Conservation (phyloP, 2,797 vertebrate species). For the Nasua narica region DNA sequence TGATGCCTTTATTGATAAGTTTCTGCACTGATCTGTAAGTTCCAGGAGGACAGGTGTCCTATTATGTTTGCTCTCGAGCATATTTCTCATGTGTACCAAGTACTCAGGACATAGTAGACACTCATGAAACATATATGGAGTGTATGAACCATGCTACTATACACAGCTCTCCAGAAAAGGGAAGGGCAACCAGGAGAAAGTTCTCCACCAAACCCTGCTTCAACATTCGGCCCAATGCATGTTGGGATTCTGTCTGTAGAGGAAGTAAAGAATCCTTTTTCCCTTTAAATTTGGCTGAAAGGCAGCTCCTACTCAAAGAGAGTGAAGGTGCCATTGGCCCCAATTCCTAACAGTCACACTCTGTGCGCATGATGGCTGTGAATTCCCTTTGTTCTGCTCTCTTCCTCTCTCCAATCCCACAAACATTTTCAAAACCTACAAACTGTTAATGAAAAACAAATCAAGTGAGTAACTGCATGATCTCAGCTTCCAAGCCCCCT, state of each 20-base stretch:
- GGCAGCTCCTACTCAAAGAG: not conserved
- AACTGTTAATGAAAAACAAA: constrained; percentile 78
- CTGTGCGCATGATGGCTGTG: not conserved
- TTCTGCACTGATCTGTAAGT: not conserved
- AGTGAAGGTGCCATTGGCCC: not conserved
- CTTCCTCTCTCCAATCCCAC: constrained; percentile 60
- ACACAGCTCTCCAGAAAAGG: not conserved
- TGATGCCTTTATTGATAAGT: not conserved
- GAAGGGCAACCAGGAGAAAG: not conserved
- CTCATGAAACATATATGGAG: not conserved
- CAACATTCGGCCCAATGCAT: not conserved
- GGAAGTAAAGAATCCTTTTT: not conserved
- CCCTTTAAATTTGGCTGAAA: not conserved
- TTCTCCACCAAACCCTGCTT: not conserved
- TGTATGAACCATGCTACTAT: fast-evolving
- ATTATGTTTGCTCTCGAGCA: not conserved
- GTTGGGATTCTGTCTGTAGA: no score
- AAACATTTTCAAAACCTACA: constrained; percentile 76
- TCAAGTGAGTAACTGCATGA: constrained; percentile 73
- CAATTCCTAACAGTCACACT: not conserved
- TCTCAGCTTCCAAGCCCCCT: constrained; percentile 55
- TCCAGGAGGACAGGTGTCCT: no score
- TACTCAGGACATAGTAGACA: not conserved
- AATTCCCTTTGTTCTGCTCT: constrained; percentile 64
- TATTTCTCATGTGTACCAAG: not conserved